Conservation (phyloP, 1,140 invertebrate species). For the Samia ricini region DNA sequence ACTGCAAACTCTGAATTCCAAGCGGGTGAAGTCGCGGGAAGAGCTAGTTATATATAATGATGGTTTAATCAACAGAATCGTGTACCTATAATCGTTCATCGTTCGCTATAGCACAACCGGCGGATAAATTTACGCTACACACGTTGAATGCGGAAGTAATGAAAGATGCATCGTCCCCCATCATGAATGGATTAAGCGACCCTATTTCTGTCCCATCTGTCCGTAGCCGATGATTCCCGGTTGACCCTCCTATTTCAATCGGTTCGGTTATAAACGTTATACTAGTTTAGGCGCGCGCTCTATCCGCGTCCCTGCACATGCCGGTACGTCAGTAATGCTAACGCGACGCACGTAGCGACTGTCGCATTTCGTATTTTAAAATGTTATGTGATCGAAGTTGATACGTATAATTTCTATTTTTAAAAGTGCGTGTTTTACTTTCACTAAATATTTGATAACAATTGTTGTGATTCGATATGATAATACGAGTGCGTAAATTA, state of each 20-base stretch:
- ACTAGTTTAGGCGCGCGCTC: constrained; percentile 58
- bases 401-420: constrained; percentile 11
- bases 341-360: constrained; percentile 48
- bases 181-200: constrained; percentile 57
- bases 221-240: constrained; percentile 29
- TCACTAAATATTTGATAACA: background rate
- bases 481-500: background rate
- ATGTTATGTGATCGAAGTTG: constrained; percentile 28
- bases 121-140: constrained; percentile 23
- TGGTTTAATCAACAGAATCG: too few relatives aligned
- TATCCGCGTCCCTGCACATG: constrained; percentile 39
- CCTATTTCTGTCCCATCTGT: constrained; percentile 40
- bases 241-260: constrained; percentile 55
- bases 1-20: too few relatives aligned
- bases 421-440: constrained; percentile 24
- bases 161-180: constrained; percentile 24
- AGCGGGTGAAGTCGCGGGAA: too few relatives aligned
- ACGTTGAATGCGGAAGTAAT: constrained; percentile 42
- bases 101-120: background rate
- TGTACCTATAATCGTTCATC: too few relatives aligned
- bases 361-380: constrained; percentile 37
- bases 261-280: constrained; percentile 72
- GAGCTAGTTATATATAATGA: too few relatives aligned
- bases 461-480: background rate
- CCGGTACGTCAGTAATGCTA: constrained; percentile 23